Evolutionary conservation across 2,113 vertebrate genomes (phyloP).

Genomic region (Cebidichthys violaceus): DNA sequence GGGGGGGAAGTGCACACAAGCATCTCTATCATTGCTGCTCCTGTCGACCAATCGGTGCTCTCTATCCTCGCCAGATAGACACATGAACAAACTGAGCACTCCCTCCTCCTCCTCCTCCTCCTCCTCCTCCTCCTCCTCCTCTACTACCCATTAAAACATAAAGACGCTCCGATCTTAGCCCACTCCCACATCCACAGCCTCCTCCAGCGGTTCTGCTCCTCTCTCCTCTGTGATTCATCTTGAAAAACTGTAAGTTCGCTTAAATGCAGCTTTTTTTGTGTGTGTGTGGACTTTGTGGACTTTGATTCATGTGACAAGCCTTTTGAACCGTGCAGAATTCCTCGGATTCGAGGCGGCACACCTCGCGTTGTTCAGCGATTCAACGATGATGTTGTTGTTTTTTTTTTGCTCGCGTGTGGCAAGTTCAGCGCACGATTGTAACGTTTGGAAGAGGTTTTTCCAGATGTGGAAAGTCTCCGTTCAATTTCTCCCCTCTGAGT

Average conservation of each 20-base stretch:
- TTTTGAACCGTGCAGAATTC: neutral
- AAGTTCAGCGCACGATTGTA: neutral
- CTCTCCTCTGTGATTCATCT: slow-evolving; percentile 43
- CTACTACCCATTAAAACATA: slow-evolving; percentile 27
- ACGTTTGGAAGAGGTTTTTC: slow-evolving; percentile 6
- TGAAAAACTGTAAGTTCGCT: slow-evolving; percentile 64
- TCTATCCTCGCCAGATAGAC: slow-evolving; percentile 9
- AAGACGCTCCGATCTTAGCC: neutral
- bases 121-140: slow-evolving; percentile 14
- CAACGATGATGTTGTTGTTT: neutral
- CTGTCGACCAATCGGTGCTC: slow-evolving; percentile 45
- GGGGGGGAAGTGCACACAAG: neutral
- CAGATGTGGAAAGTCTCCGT: slow-evolving; percentile 47
- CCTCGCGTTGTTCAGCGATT: neutral
- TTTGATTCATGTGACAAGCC: neutral
- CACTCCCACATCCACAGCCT: slow-evolving; percentile 57
- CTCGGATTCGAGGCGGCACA: neutral
- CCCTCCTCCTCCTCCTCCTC: slow-evolving; percentile 29
- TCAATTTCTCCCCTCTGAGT: slow-evolving; percentile 9
- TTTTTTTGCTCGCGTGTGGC: neutral
- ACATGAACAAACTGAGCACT: slow-evolving; percentile 13
- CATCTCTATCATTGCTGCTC: slow-evolving; percentile 10
- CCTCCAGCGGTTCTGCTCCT: slow-evolving; percentile 9
- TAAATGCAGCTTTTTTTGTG: neutral
- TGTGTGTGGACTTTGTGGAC: neutral